Base-by-base conservation (phyloP, 2,888 invertebrate species). In the Noctua janthina region DNA sequence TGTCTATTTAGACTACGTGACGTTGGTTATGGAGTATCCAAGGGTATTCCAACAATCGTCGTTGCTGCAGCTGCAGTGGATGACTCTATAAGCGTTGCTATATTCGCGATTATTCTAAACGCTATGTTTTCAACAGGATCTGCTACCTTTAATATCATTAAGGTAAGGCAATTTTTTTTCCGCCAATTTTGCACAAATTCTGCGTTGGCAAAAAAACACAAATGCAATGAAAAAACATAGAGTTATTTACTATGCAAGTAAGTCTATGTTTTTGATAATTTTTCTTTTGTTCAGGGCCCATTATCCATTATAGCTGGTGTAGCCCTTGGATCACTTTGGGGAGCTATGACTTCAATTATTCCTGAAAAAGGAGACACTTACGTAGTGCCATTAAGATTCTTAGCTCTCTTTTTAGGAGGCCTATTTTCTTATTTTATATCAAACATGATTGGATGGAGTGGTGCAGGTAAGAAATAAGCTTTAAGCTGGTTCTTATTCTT, bases 41-140 rank as follows among this genome's bases (percentile, higher is more conserved):
- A 99, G 96, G 99, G 99, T 23, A 98, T 99, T 67, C 99, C 99
- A 1, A 99, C 99, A 0, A 97, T 99, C 73, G 98, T 99, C 15
- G 98, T 99, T 43, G 99, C 99, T 1, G 98, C 99, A 3, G 98
- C 99, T 17, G 98, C 99, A 81, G 98, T 99, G 74, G 99, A 99
- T 91, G 99, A 99, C 94, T 99, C 99, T 1, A 97, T 98, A n/a
- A 99, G 99, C 46, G 99, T 99, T 39, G 99, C 99, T 39, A 97
- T 98, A 39, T 99, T 98, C 92, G 98, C 99, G 39, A 98, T 99
- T 56, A 97, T 98, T 81, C 97, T 98, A 84, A 98, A 98, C 88
- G 97, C 98, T 73, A 98, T 98, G 97, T 98, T 98, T 91, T 98
- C 98, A 0, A 94, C 97, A 46, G 98, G 98, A 91, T 97, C 98